These are phyloP conservation scores for Odontomyia ornata DNA, from an alignment of 2,888 invertebrate species.

Conservation along the genomic window DNA sequence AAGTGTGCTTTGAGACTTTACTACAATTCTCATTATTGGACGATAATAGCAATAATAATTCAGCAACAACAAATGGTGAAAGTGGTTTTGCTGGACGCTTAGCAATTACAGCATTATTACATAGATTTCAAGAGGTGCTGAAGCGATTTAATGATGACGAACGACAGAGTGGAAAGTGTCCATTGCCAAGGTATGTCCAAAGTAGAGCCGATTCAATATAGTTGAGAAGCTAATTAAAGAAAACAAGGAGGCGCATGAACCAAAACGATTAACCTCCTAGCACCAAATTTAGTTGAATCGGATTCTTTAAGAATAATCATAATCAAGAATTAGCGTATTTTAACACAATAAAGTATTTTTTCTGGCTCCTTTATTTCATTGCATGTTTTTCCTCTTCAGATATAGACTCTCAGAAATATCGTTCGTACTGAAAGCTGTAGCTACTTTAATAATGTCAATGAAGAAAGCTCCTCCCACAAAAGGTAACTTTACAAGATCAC, in stretches of 20 bases:
- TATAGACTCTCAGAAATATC: constrained; percentile 94
- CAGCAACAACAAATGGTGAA: constrained; percentile 62
- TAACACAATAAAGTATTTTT: no score
- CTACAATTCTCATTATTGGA: constrained; percentile 91
- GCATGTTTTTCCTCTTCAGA: no score
- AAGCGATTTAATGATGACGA: constrained; percentile 87
- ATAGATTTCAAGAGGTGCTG: constrained; percentile 92
- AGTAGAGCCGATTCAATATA: no score
- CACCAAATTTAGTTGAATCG: no score
- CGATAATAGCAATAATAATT: constrained; percentile 68
- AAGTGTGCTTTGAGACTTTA: constrained; percentile 94
- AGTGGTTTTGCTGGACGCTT: constrained; percentile 75
- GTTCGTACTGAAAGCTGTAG: constrained; percentile 93
- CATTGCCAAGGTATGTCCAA: constrained; percentile 76
- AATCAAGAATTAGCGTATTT: no score
- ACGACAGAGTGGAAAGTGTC: constrained; percentile 83
- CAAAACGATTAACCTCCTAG: no score
- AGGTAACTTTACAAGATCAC: constrained; percentile 65
- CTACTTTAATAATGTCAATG: constrained; percentile 89
- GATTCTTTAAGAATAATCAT: no score
- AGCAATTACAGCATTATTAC: constrained; percentile 90
- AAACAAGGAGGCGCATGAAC: no score
- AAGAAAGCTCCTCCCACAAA: constrained; percentile 90
- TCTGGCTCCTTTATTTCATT: no score
- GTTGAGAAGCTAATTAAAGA: no score